Base-by-base conservation (phyloP, 2,113 vertebrate genomes). In the Datnioides undecimradiatus region DNA sequence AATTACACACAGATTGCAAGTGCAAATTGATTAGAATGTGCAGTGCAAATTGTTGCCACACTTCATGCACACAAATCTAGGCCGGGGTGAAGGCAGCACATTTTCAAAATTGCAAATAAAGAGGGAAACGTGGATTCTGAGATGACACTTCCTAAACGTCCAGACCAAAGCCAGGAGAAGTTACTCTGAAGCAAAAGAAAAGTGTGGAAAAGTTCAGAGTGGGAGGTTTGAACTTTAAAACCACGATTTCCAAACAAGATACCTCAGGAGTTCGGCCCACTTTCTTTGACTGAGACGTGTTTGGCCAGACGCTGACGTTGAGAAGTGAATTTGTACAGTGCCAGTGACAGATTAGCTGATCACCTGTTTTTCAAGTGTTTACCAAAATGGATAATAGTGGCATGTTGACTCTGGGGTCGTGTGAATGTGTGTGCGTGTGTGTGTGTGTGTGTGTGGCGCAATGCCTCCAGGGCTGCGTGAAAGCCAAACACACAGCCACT, bases 321-420 rank as follows among this genome's bases (percentile, higher is more conserved):
- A 52, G 3, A 66, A 67, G 34, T 43, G 29, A 21, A 68, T 63
- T 49, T 36, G 5, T 45, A 25, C 57, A 82, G 78, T 14, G 63
- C 36, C 51, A 19, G 41, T 6, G 10, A 58, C 21, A 57, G 81
- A 64, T 11, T 70, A 29, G 19, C 40, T 45, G 17, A 55, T 59
- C 40, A 55, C 65, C 52, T 64, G 40, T 49, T 78, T 74, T 79
- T 86, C 41, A 76, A 65, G 51, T 71, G 51, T 83, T 88, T 77
- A 76, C 45, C 38, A 51, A 69, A 82, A 73, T 48, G 25, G 21
- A 69, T 31, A 71, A n/a, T 21, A 40, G 41, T 23, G 6, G 33
- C 29, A 38, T 55, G n/a, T 10, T 69, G 33, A 55, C 27, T 29
- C 10, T 1, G 48, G 19, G 10, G 16, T 25, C 29, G 6, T 29